Evolutionary conservation across 2,888 invertebrate species (phyloP).

Genomic region (Cecidostiba fungosa): DNA sequence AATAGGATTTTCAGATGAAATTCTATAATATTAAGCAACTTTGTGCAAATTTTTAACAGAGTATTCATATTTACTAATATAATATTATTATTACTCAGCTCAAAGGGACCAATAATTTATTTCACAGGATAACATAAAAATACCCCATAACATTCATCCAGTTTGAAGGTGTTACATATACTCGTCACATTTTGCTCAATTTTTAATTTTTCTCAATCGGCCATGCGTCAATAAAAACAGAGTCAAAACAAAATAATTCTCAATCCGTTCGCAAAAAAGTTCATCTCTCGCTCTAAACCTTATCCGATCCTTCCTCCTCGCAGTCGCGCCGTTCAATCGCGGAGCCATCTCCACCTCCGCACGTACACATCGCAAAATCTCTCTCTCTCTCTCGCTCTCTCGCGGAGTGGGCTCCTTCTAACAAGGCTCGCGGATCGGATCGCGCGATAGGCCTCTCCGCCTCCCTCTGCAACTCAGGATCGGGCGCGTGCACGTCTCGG

Average conservation of each 20-base stretch:
- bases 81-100: too few species aligned
- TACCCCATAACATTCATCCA: too few species aligned
- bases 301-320: not conserved
- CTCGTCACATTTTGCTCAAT: too few species aligned
- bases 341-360: slow-evolving; percentile 61
- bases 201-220: not conserved
- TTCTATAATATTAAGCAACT: too few species aligned
- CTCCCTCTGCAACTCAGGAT: not conserved
- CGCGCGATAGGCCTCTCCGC: slow-evolving; percentile 66
- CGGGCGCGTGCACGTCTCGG: slow-evolving; percentile 39
- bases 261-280: not conserved
- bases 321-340: not conserved
- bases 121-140: too few species aligned
- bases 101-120: too few species aligned
- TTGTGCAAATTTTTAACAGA: too few species aligned
- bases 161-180: too few species aligned
- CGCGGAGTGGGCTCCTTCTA: slow-evolving; percentile 65
- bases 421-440: slow-evolving; percentile 71
- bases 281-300: slow-evolving; percentile 5
- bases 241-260: not conserved
- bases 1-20: too few species aligned
- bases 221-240: not conserved
- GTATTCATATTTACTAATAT: too few species aligned
- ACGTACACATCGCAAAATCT: slow-evolving; percentile 70
- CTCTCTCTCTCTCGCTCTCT: slow-evolving; percentile 59